Percentiles rank a stretch among this genome's conserved stretches.
Evolutionary conservation across 1,140 invertebrate species (phyloP).

Genomic region (Drosophila varians): DNA sequence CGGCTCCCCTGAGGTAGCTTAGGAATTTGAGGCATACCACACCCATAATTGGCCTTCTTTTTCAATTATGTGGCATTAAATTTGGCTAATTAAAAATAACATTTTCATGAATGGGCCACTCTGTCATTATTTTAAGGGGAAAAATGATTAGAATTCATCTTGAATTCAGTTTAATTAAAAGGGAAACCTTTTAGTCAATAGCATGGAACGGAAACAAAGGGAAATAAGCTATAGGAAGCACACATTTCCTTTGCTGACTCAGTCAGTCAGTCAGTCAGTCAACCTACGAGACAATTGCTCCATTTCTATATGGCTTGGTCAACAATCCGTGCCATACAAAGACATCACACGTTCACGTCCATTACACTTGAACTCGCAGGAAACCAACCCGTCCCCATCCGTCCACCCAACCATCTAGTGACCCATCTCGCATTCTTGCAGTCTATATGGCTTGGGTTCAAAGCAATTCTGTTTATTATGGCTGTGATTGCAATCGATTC

Average conservation of each 20-base stretch:
- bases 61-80: conserved; percentile 12
- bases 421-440: conserved; percentile 14
- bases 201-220: conserved; percentile 9
- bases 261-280: conserved; percentile 16
- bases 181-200: conserved; percentile 13
- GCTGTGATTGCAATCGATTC: conserved; percentile 53
- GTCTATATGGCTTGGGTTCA: conserved; percentile 30
- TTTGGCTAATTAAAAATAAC: conserved; percentile 18
- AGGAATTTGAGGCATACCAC: conserved; percentile 30
- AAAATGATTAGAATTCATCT: not conserved
- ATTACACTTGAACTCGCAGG: conserved; percentile 44
- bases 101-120: not conserved
- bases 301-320: conserved; percentile 23
- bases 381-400: not conserved
- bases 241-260: conserved; percentile 36
- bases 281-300: conserved; percentile 29
- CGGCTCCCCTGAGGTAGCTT: conserved; percentile 6
- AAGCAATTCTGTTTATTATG: conserved; percentile 45
- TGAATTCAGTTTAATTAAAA: conserved; percentile 27
- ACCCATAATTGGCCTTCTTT: conserved; percentile 30
- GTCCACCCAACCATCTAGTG: not conserved
- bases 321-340: conserved; percentile 23
- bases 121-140: not conserved
- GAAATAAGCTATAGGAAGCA: conserved; percentile 26
- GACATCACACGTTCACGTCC: conserved; percentile 27